Evolutionary conservation across 2,888 invertebrate genomes (phyloP).

Genomic region (Diplolepis rosae): DNA sequence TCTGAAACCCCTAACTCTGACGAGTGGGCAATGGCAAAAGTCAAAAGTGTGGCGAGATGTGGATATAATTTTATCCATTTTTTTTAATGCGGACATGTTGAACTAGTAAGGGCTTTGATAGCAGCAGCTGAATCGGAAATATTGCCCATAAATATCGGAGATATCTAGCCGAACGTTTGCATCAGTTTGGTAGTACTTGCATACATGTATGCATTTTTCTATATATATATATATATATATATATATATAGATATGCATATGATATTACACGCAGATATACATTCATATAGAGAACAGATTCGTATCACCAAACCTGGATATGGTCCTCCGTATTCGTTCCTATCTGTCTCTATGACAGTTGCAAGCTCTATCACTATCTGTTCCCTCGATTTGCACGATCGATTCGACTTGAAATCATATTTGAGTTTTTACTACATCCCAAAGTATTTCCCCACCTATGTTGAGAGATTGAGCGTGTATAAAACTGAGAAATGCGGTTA

Average conservation of each 20-base stretch:
- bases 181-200: conserved; percentile 32
- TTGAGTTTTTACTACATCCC: conserved; percentile 23
- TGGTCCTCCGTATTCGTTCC: conserved; percentile 6
- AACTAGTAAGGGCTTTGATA: conserved; percentile 72
- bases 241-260: conserved; percentile 11
- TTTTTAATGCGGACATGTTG: conserved; percentile 73
- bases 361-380: conserved; percentile 20
- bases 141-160: conserved; percentile 73
- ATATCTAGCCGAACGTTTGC: conserved; percentile 59
- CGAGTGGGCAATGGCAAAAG: conserved; percentile 61
- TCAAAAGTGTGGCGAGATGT: conserved; percentile 68
- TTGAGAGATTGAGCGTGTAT: conserved; percentile 8
- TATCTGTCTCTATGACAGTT: background rate
- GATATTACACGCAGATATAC: conserved; percentile 40
- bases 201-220: conserved; percentile 12
- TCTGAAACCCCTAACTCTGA: conserved; percentile 64
- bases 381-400: conserved; percentile 13
- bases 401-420: conserved; percentile 29
- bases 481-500: conserved; percentile 10
- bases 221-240: background rate
- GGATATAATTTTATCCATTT: conserved; percentile 73
- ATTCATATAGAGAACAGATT: conserved; percentile 19
- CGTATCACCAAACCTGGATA: background rate
- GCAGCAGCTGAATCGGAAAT: conserved; percentile 73
- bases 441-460: background rate